These are phyloP conservation scores for Zonotrichia albicollis DNA, from an alignment of 2,797 vertebrate species.

Conservation along the genomic window DNA sequence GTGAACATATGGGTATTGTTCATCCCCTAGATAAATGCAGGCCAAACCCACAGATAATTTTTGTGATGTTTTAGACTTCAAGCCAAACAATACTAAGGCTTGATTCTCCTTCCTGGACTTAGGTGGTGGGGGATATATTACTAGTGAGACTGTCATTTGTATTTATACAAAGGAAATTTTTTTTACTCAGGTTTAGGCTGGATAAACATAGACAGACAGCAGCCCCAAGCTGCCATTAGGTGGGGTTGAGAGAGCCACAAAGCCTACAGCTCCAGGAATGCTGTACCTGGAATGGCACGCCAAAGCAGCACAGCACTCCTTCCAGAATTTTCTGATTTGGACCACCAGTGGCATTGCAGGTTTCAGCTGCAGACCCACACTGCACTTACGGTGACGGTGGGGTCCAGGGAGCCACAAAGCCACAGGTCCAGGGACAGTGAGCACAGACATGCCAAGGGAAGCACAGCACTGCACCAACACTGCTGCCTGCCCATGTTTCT, in stretches of 20 bases:
- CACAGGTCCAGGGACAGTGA: not conserved
- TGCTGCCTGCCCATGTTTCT: not conserved
- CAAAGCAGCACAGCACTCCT: not conserved
- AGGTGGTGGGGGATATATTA: slow-evolving; percentile 23
- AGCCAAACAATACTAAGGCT: not conserved
- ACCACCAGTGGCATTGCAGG: not conserved
- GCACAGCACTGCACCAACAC: not conserved
- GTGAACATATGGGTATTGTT: slow-evolving; percentile 53
- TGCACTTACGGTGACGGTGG: no score
- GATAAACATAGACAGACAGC: slow-evolving; percentile 11
- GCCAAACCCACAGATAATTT: slow-evolving; percentile 23
- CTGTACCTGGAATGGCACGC: not conserved
- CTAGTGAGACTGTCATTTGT: not conserved
- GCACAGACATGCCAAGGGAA: not conserved
- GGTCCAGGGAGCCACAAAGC: not conserved
- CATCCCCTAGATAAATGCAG: slow-evolving; percentile 4
- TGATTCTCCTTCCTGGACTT: slow-evolving; percentile 32
- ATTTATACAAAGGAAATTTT: slow-evolving; percentile 19
- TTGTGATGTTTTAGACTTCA: slow-evolving; percentile 30
- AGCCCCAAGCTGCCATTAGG: not conserved
- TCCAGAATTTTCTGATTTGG: not conserved
- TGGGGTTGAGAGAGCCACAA: not conserved
- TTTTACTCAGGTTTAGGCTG: not conserved
- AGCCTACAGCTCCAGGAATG: not conserved
- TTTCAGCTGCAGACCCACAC: not conserved